phyloP scores from a whole-genome alignment of 2,888 invertebrate species.

The Axea sp. region DNA sequence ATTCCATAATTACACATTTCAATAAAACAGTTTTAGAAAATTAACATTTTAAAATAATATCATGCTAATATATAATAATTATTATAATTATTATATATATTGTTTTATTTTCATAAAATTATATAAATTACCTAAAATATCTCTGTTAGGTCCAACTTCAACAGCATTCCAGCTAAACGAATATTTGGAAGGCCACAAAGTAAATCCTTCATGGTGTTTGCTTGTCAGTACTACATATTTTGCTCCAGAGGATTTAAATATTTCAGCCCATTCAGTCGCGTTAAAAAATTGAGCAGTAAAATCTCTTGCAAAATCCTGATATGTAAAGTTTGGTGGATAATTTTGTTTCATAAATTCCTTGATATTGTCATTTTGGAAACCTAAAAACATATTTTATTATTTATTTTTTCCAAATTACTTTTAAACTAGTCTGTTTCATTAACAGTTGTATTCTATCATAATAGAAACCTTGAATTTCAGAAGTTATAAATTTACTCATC shows the following conservation, averaged over 20 bases:
- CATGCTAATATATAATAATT: no score
- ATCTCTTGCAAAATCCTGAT: slow-evolving; percentile 93
- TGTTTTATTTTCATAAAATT: no score
- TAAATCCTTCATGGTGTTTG: slow-evolving; percentile 85
- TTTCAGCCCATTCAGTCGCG: slow-evolving; percentile 89
- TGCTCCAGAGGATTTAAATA: slow-evolving; percentile 92
- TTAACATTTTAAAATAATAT: no score
- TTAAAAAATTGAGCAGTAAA: slow-evolving; percentile 95
- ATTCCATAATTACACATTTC: no score
- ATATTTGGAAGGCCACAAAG: slow-evolving; percentile 83
- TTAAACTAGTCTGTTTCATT: no score
- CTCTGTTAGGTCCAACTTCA: slow-evolving; percentile 82
- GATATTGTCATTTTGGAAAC: slow-evolving; percentile 72
- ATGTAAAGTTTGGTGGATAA: slow-evolving; percentile 91
- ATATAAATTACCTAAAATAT: slow-evolving; percentile 79
- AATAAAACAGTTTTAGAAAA: no score
- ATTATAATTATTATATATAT: no score
- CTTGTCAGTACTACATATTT: slow-evolving; percentile 85
- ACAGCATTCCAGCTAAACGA: slow-evolving; percentile 85
- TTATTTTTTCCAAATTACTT: no score
- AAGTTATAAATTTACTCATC: no score
- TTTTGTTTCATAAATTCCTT: slow-evolving; percentile 88
- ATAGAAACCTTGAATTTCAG: no score
- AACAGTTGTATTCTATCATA: no score
- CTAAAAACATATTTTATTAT: no score